Conservation (phyloP, 2,797 vertebrate genomes). For the Pteronotus mesoamericanus region DNA sequence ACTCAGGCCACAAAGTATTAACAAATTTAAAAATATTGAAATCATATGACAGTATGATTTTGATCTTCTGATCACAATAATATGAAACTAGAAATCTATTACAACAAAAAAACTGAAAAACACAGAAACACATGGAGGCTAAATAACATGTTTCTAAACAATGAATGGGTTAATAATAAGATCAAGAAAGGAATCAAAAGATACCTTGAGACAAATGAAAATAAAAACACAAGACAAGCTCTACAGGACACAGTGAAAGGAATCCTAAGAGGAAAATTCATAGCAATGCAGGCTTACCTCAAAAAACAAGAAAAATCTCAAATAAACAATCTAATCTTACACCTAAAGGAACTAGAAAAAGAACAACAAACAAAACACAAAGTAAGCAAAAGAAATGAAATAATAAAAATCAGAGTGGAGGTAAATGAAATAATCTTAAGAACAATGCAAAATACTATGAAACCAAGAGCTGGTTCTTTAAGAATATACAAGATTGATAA, state of each 20-base stretch:
- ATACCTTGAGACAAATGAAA: too few relatives aligned
- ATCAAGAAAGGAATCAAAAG: too few relatives aligned
- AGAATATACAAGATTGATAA: not conserved
- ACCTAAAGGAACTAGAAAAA: too few relatives aligned
- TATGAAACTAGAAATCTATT: too few relatives aligned
- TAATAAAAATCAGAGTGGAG: not conserved
- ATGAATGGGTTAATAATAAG: too few relatives aligned
- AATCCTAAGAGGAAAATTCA: not conserved
- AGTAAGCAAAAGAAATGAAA: not conserved
- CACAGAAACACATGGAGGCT: too few relatives aligned
- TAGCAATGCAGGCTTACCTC: not conserved
- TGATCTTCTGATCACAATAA: too few relatives aligned
- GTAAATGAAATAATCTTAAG: not conserved
- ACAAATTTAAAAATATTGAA: not conserved
- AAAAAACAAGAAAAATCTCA: too few relatives aligned
- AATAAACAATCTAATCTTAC: too few relatives aligned
- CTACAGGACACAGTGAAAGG: not conserved
- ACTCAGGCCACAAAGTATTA: not conserved
- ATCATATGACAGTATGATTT: not conserved
- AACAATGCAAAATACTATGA: not conserved
- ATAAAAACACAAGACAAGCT: too few relatives aligned
- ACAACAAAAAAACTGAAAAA: too few relatives aligned
- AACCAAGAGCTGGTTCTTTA: not conserved
- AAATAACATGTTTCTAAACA: too few relatives aligned
- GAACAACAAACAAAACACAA: not conserved